Evolutionary conservation across 1,140 invertebrate species (phyloP), one percentile per base, ranked within the genome.

Genomic region (Magallana ariakensis): DNA sequence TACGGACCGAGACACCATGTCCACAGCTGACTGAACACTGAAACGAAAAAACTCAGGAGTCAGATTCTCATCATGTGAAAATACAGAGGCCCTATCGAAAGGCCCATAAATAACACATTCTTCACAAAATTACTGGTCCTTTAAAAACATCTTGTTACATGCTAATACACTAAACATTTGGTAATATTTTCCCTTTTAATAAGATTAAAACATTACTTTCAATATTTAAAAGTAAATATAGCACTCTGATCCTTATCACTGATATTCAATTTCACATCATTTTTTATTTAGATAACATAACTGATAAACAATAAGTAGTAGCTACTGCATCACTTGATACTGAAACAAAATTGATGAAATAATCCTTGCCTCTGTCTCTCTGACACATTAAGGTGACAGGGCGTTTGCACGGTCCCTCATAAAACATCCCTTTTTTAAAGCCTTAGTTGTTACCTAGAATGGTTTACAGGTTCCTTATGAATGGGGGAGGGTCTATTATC

Each of bases 21-120:
- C 93, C 94, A 90, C 94, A 95, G 8, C 92, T 93, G 54, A 88
- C 90, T 13, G 94, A 95, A 90, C 94, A 95, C 94, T 95, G 92
- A 70, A 88, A 82, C 22, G 7, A 54, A 55, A 22, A 22, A 80
- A 8, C 19, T 19, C 15, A 62, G 8, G 19, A 62, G 19, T 46
- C 33, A 46, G 33, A 5, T 4, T 46, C 2, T 46, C 33, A 46
- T 46, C 33, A 46, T 60, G 58, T 13, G 3, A 60, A 16, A 13
- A 60, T 60, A 60, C 15, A 60, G 9, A 60, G n/a, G 15, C 15
- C 58, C 5, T 16, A 6, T 60, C 58, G 0, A 60, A n/a, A 60
- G 13, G 13, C 15, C 5, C 15, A 0, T 60, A n/a, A 60, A 60
- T 13, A 13, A 16, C 58, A 60, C 58, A 60, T 16, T 60, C 15